Evolutionary conservation across 2,888 invertebrate genomes (phyloP).

Genomic region (Galeopsomyia nigrocyanea): DNA sequence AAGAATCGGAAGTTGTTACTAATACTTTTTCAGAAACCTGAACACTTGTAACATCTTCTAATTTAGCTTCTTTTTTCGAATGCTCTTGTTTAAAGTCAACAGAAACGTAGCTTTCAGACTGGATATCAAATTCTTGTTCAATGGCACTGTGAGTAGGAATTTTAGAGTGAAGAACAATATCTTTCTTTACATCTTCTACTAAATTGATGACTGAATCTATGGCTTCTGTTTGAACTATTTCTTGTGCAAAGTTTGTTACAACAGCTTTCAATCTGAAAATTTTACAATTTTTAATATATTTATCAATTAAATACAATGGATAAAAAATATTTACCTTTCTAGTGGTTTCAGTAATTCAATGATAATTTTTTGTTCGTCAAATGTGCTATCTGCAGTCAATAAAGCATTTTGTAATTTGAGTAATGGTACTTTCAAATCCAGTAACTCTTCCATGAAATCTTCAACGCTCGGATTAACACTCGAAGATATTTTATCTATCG

Average conservation of each 20-base stretch:
- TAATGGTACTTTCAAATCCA: slow-evolving; percentile 56
- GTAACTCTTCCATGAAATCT: slow-evolving; percentile 54
- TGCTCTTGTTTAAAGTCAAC: slow-evolving; percentile 13
- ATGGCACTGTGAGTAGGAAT: slow-evolving; percentile 14
- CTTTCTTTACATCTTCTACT: slow-evolving; percentile 60
- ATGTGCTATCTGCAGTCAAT: slow-evolving; percentile 54
- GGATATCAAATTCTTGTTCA: slow-evolving; percentile 32
- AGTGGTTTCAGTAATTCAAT: slow-evolving; percentile 57
- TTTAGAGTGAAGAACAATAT: slow-evolving; percentile 42
- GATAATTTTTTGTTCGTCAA: slow-evolving; percentile 56
- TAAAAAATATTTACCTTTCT: slow-evolving; percentile 45
- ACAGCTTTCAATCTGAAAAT: slow-evolving; percentile 51
- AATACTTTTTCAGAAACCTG: slow-evolving; percentile 22
- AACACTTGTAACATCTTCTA: slow-evolving; percentile 9
- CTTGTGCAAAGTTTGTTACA: slow-evolving; percentile 52
- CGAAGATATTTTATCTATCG: slow-evolving; percentile 54
- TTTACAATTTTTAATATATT: background rate
- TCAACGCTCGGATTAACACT: slow-evolving; percentile 49
- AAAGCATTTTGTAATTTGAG: slow-evolving; percentile 58
- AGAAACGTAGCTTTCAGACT: slow-evolving; percentile 34
- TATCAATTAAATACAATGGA: slow-evolving; percentile 1
- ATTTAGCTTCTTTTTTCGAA: slow-evolving; percentile 11
- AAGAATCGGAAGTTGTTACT: slow-evolving; percentile 2
- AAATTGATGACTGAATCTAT: slow-evolving; percentile 55
- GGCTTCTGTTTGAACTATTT: slow-evolving; percentile 43